A percentile compares a stretch with the other conserved stretches of the same genome.
These are phyloP conservation scores for Phalera bucephala DNA, from an alignment of 2,888 invertebrate species.

Conservation along the genomic window DNA sequence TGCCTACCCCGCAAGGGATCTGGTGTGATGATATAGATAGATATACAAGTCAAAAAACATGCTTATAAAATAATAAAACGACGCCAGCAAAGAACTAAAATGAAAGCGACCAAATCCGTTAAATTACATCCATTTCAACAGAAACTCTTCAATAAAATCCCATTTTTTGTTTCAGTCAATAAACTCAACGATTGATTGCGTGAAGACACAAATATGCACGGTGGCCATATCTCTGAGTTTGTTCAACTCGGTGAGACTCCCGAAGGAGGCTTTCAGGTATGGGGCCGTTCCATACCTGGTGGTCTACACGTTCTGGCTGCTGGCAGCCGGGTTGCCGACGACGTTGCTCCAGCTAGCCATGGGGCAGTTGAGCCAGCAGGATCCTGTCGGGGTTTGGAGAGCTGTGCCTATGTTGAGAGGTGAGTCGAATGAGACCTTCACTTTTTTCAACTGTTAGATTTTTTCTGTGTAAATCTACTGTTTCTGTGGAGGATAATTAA, in stretches of 20 bases:
- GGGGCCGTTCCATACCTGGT: conserved; percentile 85
- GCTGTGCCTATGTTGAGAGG: conserved; percentile 87
- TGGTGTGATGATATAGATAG: too few relatives aligned
- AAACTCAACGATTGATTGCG: conserved; percentile 59
- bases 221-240: conserved; percentile 83
- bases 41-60: too few relatives aligned
- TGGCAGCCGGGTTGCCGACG: conserved; percentile 83
- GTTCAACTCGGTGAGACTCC: conserved; percentile 84
- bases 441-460: too few relatives aligned
- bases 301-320: conserved; percentile 82
- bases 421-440: too few relatives aligned
- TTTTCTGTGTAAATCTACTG: too few relatives aligned
- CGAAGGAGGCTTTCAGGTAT: conserved; percentile 81
- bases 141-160: too few relatives aligned
- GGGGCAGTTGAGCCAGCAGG: conserved; percentile 86
- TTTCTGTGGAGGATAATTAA: too few relatives aligned
- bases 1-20: too few relatives aligned
- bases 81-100: too few relatives aligned
- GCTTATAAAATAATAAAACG: too few relatives aligned
- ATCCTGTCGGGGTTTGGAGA: conserved; percentile 86
- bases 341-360: conserved; percentile 84
- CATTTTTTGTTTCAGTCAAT: conserved; percentile 64
- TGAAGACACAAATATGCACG: conserved; percentile 79
- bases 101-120: too few relatives aligned
- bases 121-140: too few relatives aligned